These are phyloP conservation scores for Drosophila navojoa DNA, from an alignment of 1,140 invertebrate species.

Conservation along the genomic window DNA sequence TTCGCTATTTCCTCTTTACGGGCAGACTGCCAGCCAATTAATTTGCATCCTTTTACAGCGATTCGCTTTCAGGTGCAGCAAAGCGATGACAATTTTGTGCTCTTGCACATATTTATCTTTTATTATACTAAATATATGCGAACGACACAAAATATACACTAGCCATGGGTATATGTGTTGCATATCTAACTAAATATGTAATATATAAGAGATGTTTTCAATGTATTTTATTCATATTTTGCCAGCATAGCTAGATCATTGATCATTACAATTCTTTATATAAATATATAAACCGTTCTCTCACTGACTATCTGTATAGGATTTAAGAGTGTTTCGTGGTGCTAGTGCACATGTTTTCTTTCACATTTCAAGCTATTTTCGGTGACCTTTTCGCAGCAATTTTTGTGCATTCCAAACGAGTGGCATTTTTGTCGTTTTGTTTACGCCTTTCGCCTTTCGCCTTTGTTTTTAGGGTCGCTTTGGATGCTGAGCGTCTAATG, in stretches of 20 bases:
- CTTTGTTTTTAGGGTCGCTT: slow-evolving; percentile 22
- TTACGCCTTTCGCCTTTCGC: slow-evolving; percentile 19
- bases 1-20: background rate
- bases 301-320: background rate
- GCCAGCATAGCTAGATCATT: no score
- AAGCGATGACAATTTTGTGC: slow-evolving; percentile 8
- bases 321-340: background rate
- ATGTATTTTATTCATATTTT: no score
- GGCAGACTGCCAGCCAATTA: slow-evolving; percentile 35
- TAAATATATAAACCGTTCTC: no score
- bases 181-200: background rate
- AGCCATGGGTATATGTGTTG: background rate
- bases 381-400: slow-evolving; percentile 2
- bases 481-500: slow-evolving; percentile 27
- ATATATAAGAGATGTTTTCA: background rate
- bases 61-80: slow-evolving; percentile 62
- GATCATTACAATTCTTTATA: no score
- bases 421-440: slow-evolving; percentile 42
- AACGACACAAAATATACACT: background rate
- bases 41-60: slow-evolving; percentile 64
- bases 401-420: slow-evolving; percentile 35
- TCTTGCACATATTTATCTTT: background rate
- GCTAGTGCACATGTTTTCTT: background rate
- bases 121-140: slow-evolving; percentile 2
- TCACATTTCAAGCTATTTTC: background rate